Evolutionary conservation across 1,140 invertebrate species (phyloP).

Genomic region (Pachypeltis micranthus): DNA sequence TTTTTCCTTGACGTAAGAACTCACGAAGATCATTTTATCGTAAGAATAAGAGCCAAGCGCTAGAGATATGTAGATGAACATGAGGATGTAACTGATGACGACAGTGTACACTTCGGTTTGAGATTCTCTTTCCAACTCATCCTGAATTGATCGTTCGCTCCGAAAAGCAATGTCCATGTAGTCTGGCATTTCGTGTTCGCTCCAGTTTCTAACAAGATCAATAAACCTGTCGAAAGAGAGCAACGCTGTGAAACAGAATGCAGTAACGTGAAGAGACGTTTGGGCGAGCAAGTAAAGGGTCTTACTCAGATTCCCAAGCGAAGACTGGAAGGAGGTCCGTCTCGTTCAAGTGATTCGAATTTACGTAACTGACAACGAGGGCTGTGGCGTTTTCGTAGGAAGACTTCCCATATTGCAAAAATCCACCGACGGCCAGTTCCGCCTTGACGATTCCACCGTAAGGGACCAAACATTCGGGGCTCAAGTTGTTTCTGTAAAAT

Average conservation of each 20-base stretch:
- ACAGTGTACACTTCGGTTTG: constrained; percentile 85
- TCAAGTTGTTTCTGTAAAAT: constrained; percentile 62
- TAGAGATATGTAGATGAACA: constrained; percentile 96
- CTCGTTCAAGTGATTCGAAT: constrained; percentile 76
- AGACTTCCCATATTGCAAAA: constrained; percentile 50
- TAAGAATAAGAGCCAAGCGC: constrained; percentile 74
- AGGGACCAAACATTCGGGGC: constrained; percentile 60
- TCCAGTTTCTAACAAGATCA: constrained; percentile 75
- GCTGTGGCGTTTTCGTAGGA: constrained; percentile 70
- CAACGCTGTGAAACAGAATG: neutral
- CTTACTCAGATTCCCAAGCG: constrained; percentile 76
- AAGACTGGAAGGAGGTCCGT: constrained; percentile 54
- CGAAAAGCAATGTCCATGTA: constrained; percentile 81
- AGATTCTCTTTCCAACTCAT: constrained; percentile 84
- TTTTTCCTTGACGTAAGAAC: too few relatives aligned
- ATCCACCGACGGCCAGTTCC: constrained; percentile 85
- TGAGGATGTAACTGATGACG: constrained; percentile 86
- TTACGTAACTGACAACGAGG: constrained; percentile 79
- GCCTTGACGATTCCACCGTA: constrained; percentile 88
- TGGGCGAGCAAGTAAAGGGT: neutral
- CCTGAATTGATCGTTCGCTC: constrained; percentile 87
- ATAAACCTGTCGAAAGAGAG: constrained; percentile 46
- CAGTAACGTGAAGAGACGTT: neutral
- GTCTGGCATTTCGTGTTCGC: constrained; percentile 46
- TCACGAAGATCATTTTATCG: constrained; percentile 1